Conservation (phyloP, 1,140 invertebrate genomes). For the Diuraphis noxia region DNA sequence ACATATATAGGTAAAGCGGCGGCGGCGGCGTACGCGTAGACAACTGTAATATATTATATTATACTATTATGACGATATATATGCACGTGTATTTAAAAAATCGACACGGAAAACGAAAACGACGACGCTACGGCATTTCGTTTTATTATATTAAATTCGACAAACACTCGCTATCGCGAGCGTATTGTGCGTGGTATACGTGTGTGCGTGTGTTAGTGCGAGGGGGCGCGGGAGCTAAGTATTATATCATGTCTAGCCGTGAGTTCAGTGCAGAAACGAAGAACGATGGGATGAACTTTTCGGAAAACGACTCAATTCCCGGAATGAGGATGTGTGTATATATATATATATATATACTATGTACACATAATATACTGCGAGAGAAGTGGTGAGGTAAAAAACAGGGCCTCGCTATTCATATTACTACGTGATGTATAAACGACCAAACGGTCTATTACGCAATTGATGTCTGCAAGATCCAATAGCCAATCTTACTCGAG, state of each 20-base stretch:
- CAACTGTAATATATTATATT: neutral
- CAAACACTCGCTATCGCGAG: neutral
- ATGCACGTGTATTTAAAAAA: neutral
- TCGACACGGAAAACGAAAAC: neutral
- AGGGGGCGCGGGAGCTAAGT: neutral
- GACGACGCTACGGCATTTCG: neutral
- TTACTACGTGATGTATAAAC: neutral
- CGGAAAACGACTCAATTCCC: conserved; percentile 22
- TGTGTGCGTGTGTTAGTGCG: neutral
- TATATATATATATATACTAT: neutral
- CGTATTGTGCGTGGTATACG: neutral
- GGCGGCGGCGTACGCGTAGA: neutral
- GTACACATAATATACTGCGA: too few relatives aligned
- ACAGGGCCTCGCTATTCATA: neutral
- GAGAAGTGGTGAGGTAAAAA: neutral
- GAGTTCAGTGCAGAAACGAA: too few relatives aligned
- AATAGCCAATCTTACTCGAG: neutral
- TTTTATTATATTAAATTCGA: conserved; percentile 24
- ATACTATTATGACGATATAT: neutral
- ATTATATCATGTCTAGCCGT: neutral
- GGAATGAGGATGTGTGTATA: neutral
- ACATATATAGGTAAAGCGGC: neutral
- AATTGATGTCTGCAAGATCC: neutral
- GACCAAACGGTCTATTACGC: conserved; percentile 26
- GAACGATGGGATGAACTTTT: neutral